A percentile compares a stretch with the other conserved stretches of the same genome.
phyloP scores from a whole-genome alignment of 1,140 invertebrate species.

The Drosophila parvula region DNA sequence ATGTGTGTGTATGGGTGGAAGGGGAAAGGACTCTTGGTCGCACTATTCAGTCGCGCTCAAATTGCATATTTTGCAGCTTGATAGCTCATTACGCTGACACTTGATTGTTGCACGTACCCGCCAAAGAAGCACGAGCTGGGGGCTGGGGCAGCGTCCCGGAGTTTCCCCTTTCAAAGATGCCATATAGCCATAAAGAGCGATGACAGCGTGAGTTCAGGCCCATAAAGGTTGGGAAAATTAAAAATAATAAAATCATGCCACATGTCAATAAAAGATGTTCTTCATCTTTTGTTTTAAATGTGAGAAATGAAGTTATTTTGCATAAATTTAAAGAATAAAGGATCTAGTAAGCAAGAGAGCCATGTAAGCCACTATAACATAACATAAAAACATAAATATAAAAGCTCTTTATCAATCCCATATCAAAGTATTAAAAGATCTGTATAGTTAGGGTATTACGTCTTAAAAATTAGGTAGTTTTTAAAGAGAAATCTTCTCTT shows the following conservation, averaged over 20 bases:
- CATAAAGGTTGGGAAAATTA: conserved; percentile 12
- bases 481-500: too few species aligned
- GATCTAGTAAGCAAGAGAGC: neutral
- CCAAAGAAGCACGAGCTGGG: conserved; percentile 15
- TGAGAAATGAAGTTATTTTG: neutral
- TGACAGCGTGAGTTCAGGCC: conserved; percentile 15
- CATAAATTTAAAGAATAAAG: neutral
- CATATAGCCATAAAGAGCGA: conserved; percentile 21
- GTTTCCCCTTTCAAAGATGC: neutral
- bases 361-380: too few species aligned
- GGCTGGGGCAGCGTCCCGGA: conserved; percentile 10
- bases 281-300: neutral
- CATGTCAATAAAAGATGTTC: neutral
- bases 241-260: neutral
- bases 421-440: neutral
- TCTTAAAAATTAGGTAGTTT: neutral
- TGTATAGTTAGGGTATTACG: too few species aligned
- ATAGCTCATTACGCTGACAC: conserved; percentile 81
- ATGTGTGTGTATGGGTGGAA: conserved; percentile 14
- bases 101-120: conserved; percentile 76
- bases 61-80: conserved; percentile 82
- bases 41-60: conserved; percentile 64
- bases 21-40: conserved; percentile 56
- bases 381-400: neutral
- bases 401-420: neutral